Conservation (phyloP, 2,888 invertebrate species). For the Siphonodentalium dalli region DNA sequence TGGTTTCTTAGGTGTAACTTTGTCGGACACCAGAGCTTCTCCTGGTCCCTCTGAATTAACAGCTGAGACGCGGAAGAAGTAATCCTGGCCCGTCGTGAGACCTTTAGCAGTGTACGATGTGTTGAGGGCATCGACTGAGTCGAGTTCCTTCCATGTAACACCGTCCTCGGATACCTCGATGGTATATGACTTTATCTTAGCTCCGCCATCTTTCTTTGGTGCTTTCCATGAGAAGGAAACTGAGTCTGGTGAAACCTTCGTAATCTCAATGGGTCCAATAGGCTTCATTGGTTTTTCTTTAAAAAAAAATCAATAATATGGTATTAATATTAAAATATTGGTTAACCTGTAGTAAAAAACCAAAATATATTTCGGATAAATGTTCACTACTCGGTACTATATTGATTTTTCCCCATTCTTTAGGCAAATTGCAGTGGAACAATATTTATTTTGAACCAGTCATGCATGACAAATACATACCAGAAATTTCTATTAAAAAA, state of each 20-base stretch:
- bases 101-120: conserved; percentile 50
- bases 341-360: too few relatives aligned
- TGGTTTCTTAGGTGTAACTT: conserved; percentile 51
- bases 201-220: conserved; percentile 56
- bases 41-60: conserved; percentile 69
- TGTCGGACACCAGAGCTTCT: conserved; percentile 46
- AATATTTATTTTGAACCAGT: too few relatives aligned
- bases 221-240: conserved; percentile 54
- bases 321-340: too few relatives aligned
- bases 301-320: neutral
- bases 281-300: conserved; percentile 62
- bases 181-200: conserved; percentile 52
- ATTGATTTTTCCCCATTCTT: too few relatives aligned
- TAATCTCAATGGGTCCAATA: conserved; percentile 40
- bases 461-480: too few relatives aligned
- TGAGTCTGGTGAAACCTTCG: conserved; percentile 48
- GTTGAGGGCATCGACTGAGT: conserved; percentile 33
- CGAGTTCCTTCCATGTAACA: conserved; percentile 79
- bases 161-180: conserved; percentile 43
- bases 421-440: too few relatives aligned
- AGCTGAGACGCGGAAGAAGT: conserved; percentile 60
- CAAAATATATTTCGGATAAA: too few relatives aligned
- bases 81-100: conserved; percentile 51
- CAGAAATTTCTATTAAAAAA: too few relatives aligned
- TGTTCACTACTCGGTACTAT: too few relatives aligned